Evolutionary conservation across 2,888 invertebrate genomes (phyloP).

Genomic region (Coenonympha arcania): DNA sequence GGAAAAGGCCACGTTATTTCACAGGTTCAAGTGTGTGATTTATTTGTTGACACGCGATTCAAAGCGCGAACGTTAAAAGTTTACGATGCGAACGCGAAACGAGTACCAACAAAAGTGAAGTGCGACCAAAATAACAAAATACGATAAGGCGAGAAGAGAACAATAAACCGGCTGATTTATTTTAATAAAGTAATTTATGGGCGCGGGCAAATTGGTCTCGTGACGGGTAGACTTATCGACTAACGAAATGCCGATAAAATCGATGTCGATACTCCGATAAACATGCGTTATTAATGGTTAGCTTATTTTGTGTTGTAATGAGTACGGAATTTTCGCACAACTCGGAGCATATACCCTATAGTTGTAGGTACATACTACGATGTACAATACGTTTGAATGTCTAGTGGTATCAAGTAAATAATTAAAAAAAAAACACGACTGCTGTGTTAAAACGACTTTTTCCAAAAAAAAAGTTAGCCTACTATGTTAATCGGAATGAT

Average conservation of each 20-base stretch:
- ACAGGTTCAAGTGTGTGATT: conserved; percentile 14
- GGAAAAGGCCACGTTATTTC: neutral
- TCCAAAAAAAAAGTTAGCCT: no score
- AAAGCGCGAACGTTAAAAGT: conserved; percentile 24
- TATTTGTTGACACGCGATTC: conserved; percentile 22
- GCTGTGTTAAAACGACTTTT: no score
- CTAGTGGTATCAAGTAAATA: no score
- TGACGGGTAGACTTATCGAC: conserved; percentile 61
- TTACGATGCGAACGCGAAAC: conserved; percentile 25
- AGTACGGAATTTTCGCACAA: conserved; percentile 34
- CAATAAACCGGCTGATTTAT: conserved; percentile 70
- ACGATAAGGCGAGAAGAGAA: conserved; percentile 62
- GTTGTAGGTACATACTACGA: neutral
- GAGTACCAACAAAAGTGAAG: conserved; percentile 20
- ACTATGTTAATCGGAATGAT: no score
- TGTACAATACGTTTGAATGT: no score
- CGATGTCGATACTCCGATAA: conserved; percentile 56
- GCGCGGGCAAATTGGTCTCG: conserved; percentile 66
- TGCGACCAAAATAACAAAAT: conserved; percentile 50
- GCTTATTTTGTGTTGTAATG: conserved; percentile 57
- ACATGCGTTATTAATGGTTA: conserved; percentile 55
- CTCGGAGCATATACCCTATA: neutral
- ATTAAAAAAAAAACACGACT: no score
- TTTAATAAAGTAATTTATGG: conserved; percentile 72
- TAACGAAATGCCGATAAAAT: conserved; percentile 59